Base-by-base conservation (phyloP, 53 echinoderm and acorn worm species). In the Patiria pectinifera region DNA sequence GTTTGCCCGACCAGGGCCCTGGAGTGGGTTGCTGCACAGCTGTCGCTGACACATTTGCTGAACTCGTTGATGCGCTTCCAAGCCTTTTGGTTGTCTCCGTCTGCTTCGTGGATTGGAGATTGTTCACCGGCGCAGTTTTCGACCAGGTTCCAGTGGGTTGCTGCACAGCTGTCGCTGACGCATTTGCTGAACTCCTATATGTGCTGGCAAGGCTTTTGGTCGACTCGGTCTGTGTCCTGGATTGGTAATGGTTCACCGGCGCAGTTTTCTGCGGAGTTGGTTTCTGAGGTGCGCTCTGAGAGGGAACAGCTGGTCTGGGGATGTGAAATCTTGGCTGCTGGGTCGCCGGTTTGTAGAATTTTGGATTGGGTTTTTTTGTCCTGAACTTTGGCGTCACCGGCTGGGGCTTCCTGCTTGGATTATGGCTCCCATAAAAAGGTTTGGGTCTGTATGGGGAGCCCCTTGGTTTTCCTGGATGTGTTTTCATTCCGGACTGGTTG, bases 1-100 rank as follows among this genome's bases (percentile, higher is more conserved):
- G 82, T 66, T 90, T 90, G 4, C 90, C 90, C 3, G 90, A 90
- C 90, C 90, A 90, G 11, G 90, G 80, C 4, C 90, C 69, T 3
- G 87, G 87, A 35, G 59, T 61, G 21, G 90, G 80, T 43, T 23
- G 69, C 19, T 63, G 89, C 18, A 78, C 21, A 0, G 79, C 19
- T 4, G 61, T 21, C 3, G 61, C 59, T 12, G 59, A 2, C n/a
- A 4, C 25, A 11, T 76, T 76, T 25, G 76, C 3, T 43, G 76
- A 25, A 12, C 23, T 24, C 25, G 76, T 24, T 23, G 66, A 66
- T 18, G 77, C 21, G 2, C 35, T 24, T 76, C 11, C 23, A 23
- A 11, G 77, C 77, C 15, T 18, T 4, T 69, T 24, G 2, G 77
- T 76, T 76, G 77, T 25, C 43, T 24, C 35, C 35, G 35, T 35